Evolutionary conservation across 2,797 vertebrate species (phyloP).

Genomic region (Leptoclinus maculatus): DNA sequence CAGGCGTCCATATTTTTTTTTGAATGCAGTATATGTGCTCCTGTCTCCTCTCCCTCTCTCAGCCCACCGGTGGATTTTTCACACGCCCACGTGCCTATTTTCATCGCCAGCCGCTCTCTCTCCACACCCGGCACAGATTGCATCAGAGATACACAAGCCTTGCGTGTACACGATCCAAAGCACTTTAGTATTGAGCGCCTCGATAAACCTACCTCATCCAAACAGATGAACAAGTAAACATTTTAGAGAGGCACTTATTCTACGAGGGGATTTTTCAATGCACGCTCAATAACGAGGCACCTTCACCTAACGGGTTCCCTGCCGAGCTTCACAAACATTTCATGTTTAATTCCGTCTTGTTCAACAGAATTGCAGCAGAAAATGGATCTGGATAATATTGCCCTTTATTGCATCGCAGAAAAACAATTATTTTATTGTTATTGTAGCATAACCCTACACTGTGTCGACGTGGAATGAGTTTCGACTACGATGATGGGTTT

Average conservation of each 20-base stretch:
- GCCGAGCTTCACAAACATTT: constrained; percentile 4
- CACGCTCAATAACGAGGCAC: background rate
- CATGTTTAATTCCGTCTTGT: background rate
- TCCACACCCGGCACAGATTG: background rate
- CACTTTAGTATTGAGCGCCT: background rate
- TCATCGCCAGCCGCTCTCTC: background rate
- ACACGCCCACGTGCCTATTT: constrained; percentile 13
- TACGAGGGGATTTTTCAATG: background rate
- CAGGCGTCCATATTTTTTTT: background rate
- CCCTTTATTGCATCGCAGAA: background rate
- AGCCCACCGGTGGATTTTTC: background rate
- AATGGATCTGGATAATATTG: background rate
- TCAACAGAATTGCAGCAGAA: background rate
- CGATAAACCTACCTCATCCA: background rate
- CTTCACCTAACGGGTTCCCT: background rate
- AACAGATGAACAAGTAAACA: constrained; percentile 6
- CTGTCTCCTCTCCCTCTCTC: background rate
- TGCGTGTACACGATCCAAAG: background rate
- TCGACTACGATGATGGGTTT: too few relatives aligned
- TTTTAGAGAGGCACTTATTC: constrained; percentile 2
- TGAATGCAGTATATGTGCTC: background rate
- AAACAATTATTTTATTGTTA: background rate
- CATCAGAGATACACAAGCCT: background rate
- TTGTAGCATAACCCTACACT: background rate
- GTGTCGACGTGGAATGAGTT: background rate